Conservation (phyloP, 2,888 invertebrate genomes). For the Tiliacea citrago region DNA sequence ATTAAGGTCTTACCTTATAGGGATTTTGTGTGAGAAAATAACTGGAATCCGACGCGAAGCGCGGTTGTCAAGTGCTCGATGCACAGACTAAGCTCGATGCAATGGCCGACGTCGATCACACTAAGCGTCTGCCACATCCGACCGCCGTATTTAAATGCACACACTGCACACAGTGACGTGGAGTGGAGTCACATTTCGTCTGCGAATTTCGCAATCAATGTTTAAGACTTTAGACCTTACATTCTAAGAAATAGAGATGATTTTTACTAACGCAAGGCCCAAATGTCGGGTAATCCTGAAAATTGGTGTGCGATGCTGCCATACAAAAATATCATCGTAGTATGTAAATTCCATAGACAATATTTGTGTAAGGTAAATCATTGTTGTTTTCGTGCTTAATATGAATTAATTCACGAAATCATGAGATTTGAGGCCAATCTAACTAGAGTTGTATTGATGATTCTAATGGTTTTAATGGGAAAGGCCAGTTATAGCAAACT, state of each 20-base stretch:
- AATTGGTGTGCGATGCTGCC: conserved; percentile 32
- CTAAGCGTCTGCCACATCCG: neutral
- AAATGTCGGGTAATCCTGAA: conserved; percentile 55
- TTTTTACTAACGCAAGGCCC: neutral
- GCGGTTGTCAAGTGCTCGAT: neutral
- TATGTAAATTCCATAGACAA: neutral
- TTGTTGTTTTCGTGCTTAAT: neutral
- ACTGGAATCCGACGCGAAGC: neutral
- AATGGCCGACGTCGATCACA: conserved; percentile 12
- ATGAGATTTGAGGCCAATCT: too few relatives aligned
- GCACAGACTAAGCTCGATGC: conserved; percentile 25
- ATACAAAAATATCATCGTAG: neutral
- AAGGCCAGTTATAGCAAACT: too few relatives aligned
- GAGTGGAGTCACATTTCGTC: conserved; percentile 23
- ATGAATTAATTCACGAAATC: too few relatives aligned
- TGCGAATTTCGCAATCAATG: neutral
- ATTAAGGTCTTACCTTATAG: conserved; percentile 36
- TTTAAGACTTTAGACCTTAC: conserved; percentile 25
- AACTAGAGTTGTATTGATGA: too few relatives aligned
- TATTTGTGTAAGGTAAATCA: neutral
- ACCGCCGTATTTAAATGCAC: conserved; percentile 34
- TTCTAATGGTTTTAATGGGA: too few relatives aligned
- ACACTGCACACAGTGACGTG: conserved; percentile 41
- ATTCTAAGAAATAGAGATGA: rapidly evolving
- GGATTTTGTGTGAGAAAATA: neutral